Evolutionary conservation across 2,797 vertebrate genomes (phyloP).

Genomic region (Syngnathus acus): DNA sequence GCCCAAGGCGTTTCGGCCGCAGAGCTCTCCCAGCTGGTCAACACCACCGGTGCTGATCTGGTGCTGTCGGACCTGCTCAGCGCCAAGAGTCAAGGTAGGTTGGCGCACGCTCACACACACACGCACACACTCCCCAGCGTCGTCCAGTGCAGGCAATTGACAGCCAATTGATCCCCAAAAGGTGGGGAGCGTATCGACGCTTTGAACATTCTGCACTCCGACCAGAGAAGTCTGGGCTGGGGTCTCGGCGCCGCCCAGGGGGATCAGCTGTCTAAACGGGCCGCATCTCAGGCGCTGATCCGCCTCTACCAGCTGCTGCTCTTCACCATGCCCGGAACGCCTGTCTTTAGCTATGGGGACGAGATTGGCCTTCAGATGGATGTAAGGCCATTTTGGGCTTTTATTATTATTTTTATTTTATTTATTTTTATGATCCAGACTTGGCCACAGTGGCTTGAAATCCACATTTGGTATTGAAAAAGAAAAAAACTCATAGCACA

Average conservation of each 20-base stretch:
- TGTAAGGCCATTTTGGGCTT: conserved; percentile 37
- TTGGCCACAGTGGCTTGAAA: too few relatives aligned
- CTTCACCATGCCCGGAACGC: conserved; percentile 81
- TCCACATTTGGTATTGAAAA: too few relatives aligned
- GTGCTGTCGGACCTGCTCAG: conserved; percentile 60
- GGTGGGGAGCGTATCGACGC: conserved; percentile 19
- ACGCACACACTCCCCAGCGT: background rate
- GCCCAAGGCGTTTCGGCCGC: background rate
- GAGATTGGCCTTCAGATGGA: conserved; percentile 73
- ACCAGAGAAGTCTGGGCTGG: conserved; percentile 56
- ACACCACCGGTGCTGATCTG: conserved; percentile 54
- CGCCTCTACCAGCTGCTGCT: conserved; percentile 77
- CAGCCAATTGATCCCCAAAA: conserved; percentile 8
- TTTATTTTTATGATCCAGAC: background rate
- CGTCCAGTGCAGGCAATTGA: background rate
- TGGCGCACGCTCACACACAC: too few relatives aligned
- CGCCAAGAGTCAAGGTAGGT: conserved; percentile 14
- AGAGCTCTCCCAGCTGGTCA: conserved; percentile 45
- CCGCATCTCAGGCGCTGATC: conserved; percentile 28
- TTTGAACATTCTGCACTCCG: conserved; percentile 44
- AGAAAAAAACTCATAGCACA: too few relatives aligned
- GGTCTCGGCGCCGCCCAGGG: conserved; percentile 45
- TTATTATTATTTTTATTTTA: background rate
- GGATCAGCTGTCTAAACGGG: conserved; percentile 48
- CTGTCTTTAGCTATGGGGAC: conserved; percentile 80